Conservation (phyloP, 1,140 invertebrate species). For the Ephestia elutella region DNA sequence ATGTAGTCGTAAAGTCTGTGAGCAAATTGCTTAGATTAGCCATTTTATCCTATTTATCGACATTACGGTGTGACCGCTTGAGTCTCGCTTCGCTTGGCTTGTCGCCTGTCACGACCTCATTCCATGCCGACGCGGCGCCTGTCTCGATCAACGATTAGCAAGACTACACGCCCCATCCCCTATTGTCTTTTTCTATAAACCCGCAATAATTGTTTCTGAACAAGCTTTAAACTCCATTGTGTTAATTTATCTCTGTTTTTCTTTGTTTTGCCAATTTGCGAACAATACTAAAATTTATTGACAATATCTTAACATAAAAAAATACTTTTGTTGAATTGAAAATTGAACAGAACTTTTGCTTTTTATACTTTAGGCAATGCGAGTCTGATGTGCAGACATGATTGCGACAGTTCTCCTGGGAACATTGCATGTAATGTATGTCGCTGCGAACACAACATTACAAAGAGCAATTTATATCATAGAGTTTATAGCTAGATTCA, state of each 20-base stretch:
- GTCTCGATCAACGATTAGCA: slow-evolving; percentile 38
- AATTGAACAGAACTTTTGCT: not conserved
- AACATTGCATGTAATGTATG: slow-evolving; percentile 1
- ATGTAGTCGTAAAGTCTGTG: slow-evolving; percentile 25
- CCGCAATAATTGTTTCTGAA: slow-evolving; percentile 12
- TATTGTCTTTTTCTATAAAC: slow-evolving; percentile 48
- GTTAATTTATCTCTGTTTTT: not conserved
- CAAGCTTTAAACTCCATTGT: slow-evolving; percentile 2
- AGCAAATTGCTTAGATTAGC: slow-evolving; percentile 38
- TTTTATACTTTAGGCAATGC: not conserved
- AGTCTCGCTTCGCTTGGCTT: slow-evolving; percentile 30
- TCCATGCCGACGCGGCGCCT: slow-evolving; percentile 34
- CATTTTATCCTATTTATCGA: slow-evolving; percentile 52
- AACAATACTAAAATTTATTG: not conserved
- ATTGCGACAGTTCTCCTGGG: not conserved
- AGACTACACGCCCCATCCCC: slow-evolving; percentile 41
- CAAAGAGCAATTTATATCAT: slow-evolving; percentile 9
- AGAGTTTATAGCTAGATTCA: slow-evolving; percentile 18
- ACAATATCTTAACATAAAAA: not conserved
- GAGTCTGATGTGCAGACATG: not conserved
- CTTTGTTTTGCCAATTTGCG: not conserved
- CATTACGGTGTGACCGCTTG: slow-evolving; percentile 21
- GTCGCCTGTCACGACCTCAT: slow-evolving; percentile 46
- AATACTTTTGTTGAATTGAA: not conserved
- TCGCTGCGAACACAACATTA: not conserved